Conservation (phyloP, 2,888 invertebrate genomes). For the Diploptera punctata region DNA sequence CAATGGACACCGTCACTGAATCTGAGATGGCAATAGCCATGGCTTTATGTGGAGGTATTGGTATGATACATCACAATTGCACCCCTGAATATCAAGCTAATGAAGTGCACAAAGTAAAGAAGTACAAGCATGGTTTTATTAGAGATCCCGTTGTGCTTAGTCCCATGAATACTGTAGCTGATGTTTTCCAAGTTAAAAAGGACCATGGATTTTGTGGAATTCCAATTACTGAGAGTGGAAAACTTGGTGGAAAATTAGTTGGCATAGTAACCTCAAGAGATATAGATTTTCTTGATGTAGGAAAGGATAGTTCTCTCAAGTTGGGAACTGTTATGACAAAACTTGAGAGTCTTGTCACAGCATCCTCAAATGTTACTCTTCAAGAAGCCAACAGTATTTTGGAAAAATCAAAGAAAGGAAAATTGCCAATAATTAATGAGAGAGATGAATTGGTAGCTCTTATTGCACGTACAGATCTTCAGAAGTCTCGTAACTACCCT, state of each 20-base stretch:
- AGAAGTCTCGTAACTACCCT: slow-evolving; percentile 96
- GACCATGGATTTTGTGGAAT: slow-evolving; percentile 95
- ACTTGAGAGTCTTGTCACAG: slow-evolving; percentile 84
- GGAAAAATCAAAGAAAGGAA: slow-evolving; percentile 96
- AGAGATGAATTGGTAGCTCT: slow-evolving; percentile 90
- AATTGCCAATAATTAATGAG: slow-evolving; percentile 84
- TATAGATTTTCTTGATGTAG: slow-evolving; percentile 86
- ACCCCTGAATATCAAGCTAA: slow-evolving; percentile 92
- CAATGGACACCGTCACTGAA: slow-evolving; percentile 99
- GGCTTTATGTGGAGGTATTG: slow-evolving; percentile 97
- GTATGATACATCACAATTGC: slow-evolving; percentile 97
- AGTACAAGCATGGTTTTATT: slow-evolving; percentile 99
- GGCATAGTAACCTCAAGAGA: slow-evolving; percentile 98
- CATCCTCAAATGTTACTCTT: slow-evolving; percentile 87
- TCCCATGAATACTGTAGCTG: slow-evolving; percentile 85
- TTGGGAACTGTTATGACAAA: slow-evolving; percentile 86
- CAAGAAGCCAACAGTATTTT: slow-evolving; percentile 93
- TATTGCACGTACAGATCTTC: slow-evolving; percentile 97
- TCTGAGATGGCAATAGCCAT: slow-evolving; percentile 99
- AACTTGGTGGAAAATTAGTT: slow-evolving; percentile 88
- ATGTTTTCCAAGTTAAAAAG: slow-evolving; percentile 89
- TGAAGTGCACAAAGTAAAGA: slow-evolving; percentile 96
- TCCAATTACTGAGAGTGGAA: slow-evolving; percentile 94
- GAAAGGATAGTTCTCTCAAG: slow-evolving; percentile 66
- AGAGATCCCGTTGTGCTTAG: slow-evolving; percentile 94